Conservation (phyloP, 2,113 vertebrate genomes). For the Argyrosomus japonicus region DNA sequence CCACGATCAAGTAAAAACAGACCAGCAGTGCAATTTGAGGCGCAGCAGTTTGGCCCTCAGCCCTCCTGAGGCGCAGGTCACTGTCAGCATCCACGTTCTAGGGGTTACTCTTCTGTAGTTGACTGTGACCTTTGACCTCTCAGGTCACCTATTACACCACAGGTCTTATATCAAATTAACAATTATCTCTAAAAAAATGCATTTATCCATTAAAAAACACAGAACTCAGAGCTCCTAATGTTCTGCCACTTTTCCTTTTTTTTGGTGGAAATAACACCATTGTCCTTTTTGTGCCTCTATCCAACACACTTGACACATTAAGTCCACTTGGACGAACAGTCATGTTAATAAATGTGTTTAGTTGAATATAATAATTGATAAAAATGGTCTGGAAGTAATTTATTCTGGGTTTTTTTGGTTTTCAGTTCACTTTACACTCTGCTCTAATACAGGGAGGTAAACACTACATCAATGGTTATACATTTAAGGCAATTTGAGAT, state of each 20-base stretch:
- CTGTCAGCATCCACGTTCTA: background rate
- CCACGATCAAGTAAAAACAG: background rate
- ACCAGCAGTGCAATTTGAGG: background rate
- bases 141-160: background rate
- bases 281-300: background rate
- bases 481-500: background rate
- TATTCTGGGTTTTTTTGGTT: background rate
- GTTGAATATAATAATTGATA: background rate
- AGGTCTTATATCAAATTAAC: background rate
- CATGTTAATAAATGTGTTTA: background rate
- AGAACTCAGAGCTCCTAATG: background rate
- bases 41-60: background rate
- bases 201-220: background rate
- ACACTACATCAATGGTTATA: background rate
- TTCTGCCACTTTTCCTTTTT: background rate
- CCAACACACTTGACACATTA: background rate
- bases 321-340: background rate
- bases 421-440: background rate
- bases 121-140: conserved; percentile 14
- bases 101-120: background rate
- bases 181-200: too few species aligned
- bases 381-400: background rate
- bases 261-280: background rate
- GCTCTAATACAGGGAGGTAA: background rate
- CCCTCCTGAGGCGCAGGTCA: background rate